Evolutionary conservation across 1,140 invertebrate species (phyloP).

Genomic region (Cotesia glomerata): DNA sequence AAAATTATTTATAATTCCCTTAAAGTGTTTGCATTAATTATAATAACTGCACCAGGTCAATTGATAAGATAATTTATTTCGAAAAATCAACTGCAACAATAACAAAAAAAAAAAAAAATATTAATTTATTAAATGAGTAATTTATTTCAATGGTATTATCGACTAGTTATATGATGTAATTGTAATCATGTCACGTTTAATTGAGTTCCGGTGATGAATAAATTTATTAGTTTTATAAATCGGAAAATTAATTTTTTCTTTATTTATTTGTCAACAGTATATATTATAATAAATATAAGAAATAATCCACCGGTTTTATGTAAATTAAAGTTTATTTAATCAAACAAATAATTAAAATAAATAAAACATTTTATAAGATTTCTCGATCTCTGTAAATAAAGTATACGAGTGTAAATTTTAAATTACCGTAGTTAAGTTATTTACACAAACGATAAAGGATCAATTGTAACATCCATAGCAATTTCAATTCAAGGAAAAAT

Average conservation of each 20-base stretch:
- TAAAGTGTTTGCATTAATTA: background rate
- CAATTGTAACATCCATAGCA: background rate
- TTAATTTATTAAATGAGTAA: too few relatives aligned
- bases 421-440: background rate
- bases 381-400: background rate
- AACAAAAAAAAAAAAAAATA: too few relatives aligned
- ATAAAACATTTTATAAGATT: background rate
- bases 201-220: slow-evolving; percentile 11
- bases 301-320: background rate
- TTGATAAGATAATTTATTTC: too few relatives aligned
- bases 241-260: background rate
- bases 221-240: background rate
- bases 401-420: background rate
- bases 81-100: too few relatives aligned
- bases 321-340: too few relatives aligned
- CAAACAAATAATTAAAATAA: background rate
- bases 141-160: background rate
- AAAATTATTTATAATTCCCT: slow-evolving; percentile 1
- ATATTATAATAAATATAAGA: background rate
- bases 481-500: background rate
- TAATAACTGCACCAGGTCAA: background rate
- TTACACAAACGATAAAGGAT: background rate
- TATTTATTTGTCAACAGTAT: too few relatives aligned
- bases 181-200: background rate
- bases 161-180: slow-evolving; percentile 16